Conservation (phyloP, 30 jellyfish, hydroid and myxozoan species). For the Nemopilema nomurai region DNA sequence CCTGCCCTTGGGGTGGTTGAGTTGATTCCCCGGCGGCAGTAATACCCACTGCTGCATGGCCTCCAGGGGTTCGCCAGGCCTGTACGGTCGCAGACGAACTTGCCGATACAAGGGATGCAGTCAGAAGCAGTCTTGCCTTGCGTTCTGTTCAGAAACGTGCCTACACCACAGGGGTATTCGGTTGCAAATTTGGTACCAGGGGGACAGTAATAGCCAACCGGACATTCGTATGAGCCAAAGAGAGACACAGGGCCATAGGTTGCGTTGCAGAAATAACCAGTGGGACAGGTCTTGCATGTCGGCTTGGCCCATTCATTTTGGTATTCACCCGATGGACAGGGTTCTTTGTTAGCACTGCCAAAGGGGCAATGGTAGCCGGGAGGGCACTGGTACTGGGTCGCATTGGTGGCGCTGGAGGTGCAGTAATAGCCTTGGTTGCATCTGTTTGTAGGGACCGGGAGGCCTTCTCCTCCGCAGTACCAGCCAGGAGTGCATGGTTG, state of each 20-base stretch:
- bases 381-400: conserved; percentile 66
- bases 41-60: conserved; percentile 91
- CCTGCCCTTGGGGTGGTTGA: conserved; percentile 93
- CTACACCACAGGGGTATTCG: conserved; percentile 88
- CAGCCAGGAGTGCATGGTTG: conserved; percentile 91
- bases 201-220: conserved; percentile 93
- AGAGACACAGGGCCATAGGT: conserved; percentile 73
- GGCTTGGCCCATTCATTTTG: conserved; percentile 88
- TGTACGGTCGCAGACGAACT: conserved; percentile 80
- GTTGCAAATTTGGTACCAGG: conserved; percentile 71
- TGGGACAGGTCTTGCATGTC: conserved; percentile 87
- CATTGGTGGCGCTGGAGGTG: conserved; percentile 74
- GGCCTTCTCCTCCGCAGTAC: conserved; percentile 86
- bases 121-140: conserved; percentile 72
- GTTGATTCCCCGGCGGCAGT: conserved; percentile 86
- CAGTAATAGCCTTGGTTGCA: conserved; percentile 92
- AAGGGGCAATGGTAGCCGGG: conserved; percentile 86
- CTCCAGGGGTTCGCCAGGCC: conserved; percentile 82
- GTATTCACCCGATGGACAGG: conserved; percentile 91
- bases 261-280: conserved; percentile 87
- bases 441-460: conserved; percentile 68
- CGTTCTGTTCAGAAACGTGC: conserved; percentile 84
- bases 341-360: conserved; percentile 59
- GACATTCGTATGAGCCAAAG: conserved; percentile 72
- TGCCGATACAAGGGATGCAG: conserved; percentile 87